phyloP scores from a whole-genome alignment of 2,888 invertebrate genomes.

The Nemoura dubitans region DNA sequence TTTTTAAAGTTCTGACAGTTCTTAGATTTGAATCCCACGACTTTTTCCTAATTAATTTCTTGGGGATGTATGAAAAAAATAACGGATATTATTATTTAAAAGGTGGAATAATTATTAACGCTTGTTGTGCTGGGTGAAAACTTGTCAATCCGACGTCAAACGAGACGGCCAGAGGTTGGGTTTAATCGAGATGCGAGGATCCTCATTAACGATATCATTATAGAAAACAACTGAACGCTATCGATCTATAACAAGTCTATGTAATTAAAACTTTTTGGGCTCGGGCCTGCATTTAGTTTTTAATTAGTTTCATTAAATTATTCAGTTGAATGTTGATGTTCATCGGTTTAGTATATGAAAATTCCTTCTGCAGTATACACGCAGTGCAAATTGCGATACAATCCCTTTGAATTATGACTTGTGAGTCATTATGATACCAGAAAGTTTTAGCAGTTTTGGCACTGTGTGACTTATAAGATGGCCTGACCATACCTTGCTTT shows the following conservation, averaged over 20 bases:
- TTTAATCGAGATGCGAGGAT: not conserved
- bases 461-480: too few relatives aligned
- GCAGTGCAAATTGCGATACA: too few relatives aligned
- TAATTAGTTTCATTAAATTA: not conserved
- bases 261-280: not conserved
- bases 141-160: not conserved
- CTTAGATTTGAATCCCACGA: not conserved
- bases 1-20: not conserved
- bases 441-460: too few relatives aligned
- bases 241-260: not conserved
- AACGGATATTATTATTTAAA: slow-evolving; percentile 17
- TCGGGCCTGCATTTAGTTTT: not conserved
- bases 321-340: too few relatives aligned
- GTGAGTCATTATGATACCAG: too few relatives aligned
- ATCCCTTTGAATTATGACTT: too few relatives aligned
- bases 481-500: not conserved
- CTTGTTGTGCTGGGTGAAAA: not conserved
- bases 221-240: not conserved
- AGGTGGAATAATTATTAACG: slow-evolving; percentile 25
- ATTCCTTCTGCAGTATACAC: too few relatives aligned
- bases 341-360: too few relatives aligned
- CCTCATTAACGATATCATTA: not conserved
- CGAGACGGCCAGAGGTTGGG: not conserved
- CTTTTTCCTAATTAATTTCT: slow-evolving; percentile 26
- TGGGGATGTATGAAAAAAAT: not conserved